These are phyloP conservation scores for Solenopsis invicta DNA, from an alignment of 1,140 invertebrate genomes.

Conservation along the genomic window DNA sequence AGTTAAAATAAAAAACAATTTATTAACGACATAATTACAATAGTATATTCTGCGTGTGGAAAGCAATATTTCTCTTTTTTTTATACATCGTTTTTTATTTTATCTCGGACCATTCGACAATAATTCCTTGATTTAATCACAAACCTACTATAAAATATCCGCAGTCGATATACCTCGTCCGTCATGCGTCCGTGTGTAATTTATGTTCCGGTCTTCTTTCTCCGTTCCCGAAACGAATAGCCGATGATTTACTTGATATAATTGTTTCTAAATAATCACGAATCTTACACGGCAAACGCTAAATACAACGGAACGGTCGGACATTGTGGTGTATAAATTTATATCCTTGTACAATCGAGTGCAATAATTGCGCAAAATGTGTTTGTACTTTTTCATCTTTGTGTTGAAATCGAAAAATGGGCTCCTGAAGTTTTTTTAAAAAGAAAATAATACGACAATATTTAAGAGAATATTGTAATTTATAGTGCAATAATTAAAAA, in stretches of 20 bases:
- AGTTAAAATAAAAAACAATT: conserved; percentile 85
- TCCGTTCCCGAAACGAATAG: not conserved
- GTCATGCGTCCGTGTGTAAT: conserved; percentile 49
- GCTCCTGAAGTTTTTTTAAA: not conserved
- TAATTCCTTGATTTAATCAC: conserved; percentile 79
- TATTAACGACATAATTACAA: conserved; percentile 86
- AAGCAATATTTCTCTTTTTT: conserved; percentile 82
- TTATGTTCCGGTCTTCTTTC: not conserved
- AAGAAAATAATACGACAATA: not conserved
- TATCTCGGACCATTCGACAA: conserved; percentile 76
- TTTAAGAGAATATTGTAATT: not conserved
- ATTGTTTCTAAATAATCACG: conserved; percentile 11
- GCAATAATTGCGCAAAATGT: conserved; percentile 18
- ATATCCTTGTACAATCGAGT: conserved; percentile 14
- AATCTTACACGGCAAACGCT: conserved; percentile 27
- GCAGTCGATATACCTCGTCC: conserved; percentile 69
- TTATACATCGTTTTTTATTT: conserved; percentile 78
- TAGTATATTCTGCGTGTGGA: conserved; percentile 83
- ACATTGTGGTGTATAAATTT: not conserved
- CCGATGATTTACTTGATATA: not conserved
- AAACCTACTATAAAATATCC: conserved; percentile 81
- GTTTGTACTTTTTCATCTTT: not conserved
- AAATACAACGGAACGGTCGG: conserved; percentile 5
- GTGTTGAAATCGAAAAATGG: not conserved
- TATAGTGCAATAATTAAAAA: not conserved